A percentile compares a stretch with the other conserved stretches of the same genome.
Conservation (phyloP, 2,113 vertebrate species). For the Empidonax traillii region DNA sequence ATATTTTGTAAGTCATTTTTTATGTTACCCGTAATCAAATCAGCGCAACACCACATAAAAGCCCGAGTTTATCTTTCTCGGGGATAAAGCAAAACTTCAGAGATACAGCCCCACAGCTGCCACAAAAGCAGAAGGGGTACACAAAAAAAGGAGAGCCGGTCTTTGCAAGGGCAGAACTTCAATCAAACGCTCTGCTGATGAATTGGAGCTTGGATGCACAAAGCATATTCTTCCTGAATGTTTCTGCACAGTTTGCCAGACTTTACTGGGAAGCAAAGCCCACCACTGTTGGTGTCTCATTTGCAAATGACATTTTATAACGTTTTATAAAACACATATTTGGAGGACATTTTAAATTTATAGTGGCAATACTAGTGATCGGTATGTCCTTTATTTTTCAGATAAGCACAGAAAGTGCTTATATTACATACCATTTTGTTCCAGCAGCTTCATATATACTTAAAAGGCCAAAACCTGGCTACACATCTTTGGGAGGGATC, state of each 20-base stretch:
- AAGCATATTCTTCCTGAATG: neutral
- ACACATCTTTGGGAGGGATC: neutral
- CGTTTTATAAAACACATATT: neutral
- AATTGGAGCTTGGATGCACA: neutral
- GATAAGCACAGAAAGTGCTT: neutral
- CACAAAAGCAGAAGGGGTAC: constrained; percentile 2
- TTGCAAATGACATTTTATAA: neutral
- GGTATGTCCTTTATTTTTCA: neutral
- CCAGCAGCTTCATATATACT: neutral
- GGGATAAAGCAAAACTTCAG: constrained; percentile 12
- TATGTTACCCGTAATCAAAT: constrained; percentile 53
- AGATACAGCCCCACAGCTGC: neutral
- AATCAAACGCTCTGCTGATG: constrained; percentile 2
- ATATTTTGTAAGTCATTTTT: constrained; percentile 56
- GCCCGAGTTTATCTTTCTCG: constrained; percentile 52
- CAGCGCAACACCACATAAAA: constrained; percentile 59
- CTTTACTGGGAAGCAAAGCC: neutral
- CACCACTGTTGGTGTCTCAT: neutral
- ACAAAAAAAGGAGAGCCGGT: neutral
- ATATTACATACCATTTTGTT: neutral
- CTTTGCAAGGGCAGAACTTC: constrained; percentile 12
- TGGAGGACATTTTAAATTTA: neutral
- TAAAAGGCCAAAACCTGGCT: neutral
- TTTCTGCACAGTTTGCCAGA: constrained; percentile 2
- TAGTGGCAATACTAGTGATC: neutral